These are phyloP conservation scores for Mallotus villosus DNA, from an alignment of 2,797 vertebrate genomes.

Conservation along the genomic window DNA sequence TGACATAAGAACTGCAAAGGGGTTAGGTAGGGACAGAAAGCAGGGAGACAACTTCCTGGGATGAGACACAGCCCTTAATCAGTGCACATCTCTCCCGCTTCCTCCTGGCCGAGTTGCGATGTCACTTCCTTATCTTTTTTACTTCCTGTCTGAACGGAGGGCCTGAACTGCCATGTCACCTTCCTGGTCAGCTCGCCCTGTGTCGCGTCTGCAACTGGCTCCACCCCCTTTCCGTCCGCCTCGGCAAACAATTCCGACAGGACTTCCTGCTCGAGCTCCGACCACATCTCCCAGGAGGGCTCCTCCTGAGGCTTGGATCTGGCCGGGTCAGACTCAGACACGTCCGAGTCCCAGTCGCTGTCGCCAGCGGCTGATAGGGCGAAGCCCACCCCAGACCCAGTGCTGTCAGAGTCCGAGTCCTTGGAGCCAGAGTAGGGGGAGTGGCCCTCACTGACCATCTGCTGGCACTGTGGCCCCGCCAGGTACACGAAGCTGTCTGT, in stretches of 20 bases:
- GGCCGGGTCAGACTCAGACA: constrained; percentile 67
- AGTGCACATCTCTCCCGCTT: constrained; percentile 28
- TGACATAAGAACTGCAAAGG: background rate
- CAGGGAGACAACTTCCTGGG: background rate
- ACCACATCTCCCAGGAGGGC: constrained; percentile 71
- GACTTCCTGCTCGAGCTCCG: constrained; percentile 66
- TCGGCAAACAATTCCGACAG: constrained; percentile 59
- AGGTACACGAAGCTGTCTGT: constrained; percentile 82
- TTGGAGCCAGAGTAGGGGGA: constrained; percentile 67
- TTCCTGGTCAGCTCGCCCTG: constrained; percentile 46
- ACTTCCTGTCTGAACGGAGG: constrained; percentile 66
- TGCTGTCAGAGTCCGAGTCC: constrained; percentile 77
- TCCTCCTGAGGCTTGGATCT: constrained; percentile 33
- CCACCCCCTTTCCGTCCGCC: constrained; percentile 37
- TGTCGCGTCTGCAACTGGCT: constrained; percentile 13
- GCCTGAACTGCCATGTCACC: constrained; percentile 75
- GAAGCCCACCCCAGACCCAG: constrained; percentile 74
- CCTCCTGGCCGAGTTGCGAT: constrained; percentile 34
- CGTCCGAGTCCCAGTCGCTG: constrained; percentile 81
- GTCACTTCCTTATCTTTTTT: constrained; percentile 57
- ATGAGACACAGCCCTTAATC: constrained; percentile 40
- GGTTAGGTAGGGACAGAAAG: background rate
- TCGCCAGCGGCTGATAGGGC: constrained; percentile 70
- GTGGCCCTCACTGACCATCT: constrained; percentile 70
- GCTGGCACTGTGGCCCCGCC: constrained; percentile 77